phyloP scores from a whole-genome alignment of 2,888 invertebrate genomes.

The Pediacus dermestoides region DNA sequence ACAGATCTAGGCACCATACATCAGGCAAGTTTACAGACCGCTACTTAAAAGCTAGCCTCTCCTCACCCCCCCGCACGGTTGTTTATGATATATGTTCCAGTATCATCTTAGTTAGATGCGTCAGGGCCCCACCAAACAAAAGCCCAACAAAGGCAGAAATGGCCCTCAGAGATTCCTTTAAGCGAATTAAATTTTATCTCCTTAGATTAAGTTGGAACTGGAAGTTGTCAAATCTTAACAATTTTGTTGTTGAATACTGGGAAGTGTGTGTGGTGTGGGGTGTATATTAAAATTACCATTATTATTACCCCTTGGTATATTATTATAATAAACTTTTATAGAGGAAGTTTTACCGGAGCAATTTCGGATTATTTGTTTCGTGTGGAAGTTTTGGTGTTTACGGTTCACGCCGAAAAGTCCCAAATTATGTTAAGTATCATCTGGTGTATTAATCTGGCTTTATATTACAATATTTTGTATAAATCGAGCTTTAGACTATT shows the following conservation, averaged over 20 bases:
- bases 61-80: too few relatives aligned
- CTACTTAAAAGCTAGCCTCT: slow-evolving; percentile 7
- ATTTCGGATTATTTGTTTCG: slow-evolving; percentile 11
- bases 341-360: slow-evolving; percentile 12
- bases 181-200: slow-evolving; percentile 40
- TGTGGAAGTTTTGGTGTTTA: too few relatives aligned
- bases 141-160: slow-evolving; percentile 27
- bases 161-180: slow-evolving; percentile 32
- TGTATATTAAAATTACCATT: too few relatives aligned
- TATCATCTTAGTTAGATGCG: slow-evolving; percentile 6
- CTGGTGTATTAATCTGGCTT: too few relatives aligned
- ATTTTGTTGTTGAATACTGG: slow-evolving; percentile 20
- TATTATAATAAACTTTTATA: slow-evolving; percentile 13
- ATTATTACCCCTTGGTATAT: too few relatives aligned
- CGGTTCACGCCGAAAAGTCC: too few relatives aligned
- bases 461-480: too few relatives aligned
- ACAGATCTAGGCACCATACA: slow-evolving; percentile 9
- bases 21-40: slow-evolving; percentile 10
- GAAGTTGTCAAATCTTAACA: slow-evolving; percentile 38
- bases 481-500: too few relatives aligned
- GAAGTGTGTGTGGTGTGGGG: too few relatives aligned
- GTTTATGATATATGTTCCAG: slow-evolving; percentile 8
- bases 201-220: slow-evolving; percentile 36
- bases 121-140: slow-evolving; percentile 21
- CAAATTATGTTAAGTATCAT: too few relatives aligned